Evolutionary conservation across 1,140 invertebrate species (phyloP), one percentile per base, ranked within the genome.

Genomic region (Zaprionus lachaisei): DNA sequence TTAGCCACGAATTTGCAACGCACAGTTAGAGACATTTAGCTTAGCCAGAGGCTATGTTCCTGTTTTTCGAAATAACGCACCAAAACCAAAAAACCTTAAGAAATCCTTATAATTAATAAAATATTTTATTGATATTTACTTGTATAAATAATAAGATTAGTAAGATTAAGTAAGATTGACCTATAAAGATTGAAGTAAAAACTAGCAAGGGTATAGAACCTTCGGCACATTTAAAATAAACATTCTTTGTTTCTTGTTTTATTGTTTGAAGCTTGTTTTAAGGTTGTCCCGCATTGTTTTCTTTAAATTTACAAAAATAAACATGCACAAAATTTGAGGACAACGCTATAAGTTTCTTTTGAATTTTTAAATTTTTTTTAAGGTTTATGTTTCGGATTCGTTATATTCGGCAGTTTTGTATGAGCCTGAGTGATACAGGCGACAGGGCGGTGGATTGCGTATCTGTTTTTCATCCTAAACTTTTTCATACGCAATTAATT

Each of bases 291-390:
- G 63, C 41, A 57, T 77, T 89, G 77, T 89, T 89, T 81, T 79
- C 86, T 85, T 89, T 85, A 80, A 90, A 85, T 89, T 91, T 89
- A 67, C 79, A 64, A 74, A 51, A 49, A 69, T 58, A 77, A 89
- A 80, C 55, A 81, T 60, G 15, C 26, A 44, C 17, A 72, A 41
- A 47, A 31, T 55, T 68, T 38, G 77, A 64, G 56, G 44, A 22
- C 20, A 54, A 26, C 56, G 4, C 41, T 9, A n/a, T 24, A 55
- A 61, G 65, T 66, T 63, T 65, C 61, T 62, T 54, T 17, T n/a
- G 74, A 55, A 61, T 68, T 70, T 20, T 57, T 9, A 11, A 54
- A 28, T 75, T 28, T 28, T 28, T 31, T 79, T 22, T 58, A 31
- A 51, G 69, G 26, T 37, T 44, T 20, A 20, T 28, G 1, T 83